Conservation (phyloP, 2,797 vertebrate genomes). For the Pampus argenteus region DNA sequence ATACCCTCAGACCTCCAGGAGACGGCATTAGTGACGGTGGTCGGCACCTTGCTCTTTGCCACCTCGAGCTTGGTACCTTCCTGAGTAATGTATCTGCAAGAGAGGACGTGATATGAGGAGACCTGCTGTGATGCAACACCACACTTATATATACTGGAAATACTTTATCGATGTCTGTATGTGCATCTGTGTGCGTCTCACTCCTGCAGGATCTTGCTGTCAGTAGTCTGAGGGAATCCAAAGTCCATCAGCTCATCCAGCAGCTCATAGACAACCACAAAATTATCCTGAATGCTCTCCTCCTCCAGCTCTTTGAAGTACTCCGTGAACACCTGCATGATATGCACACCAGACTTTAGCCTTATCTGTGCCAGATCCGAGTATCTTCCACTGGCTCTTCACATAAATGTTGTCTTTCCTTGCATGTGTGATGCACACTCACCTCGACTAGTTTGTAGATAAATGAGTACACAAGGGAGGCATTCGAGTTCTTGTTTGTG, state of each 20-base stretch:
- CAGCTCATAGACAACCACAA: conserved; percentile 94
- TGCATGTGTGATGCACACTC: conserved; percentile 46
- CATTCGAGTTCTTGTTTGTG: conserved; percentile 94
- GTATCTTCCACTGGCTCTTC: neutral
- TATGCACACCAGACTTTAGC: conserved; percentile 2
- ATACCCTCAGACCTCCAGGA: conserved; percentile 96
- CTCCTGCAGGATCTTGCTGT: conserved; percentile 97
- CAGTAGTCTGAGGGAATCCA: conserved; percentile 96
- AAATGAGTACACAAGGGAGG: conserved; percentile 92
- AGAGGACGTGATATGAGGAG: neutral
- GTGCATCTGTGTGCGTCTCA: conserved; percentile 72
- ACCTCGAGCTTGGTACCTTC: conserved; percentile 92
- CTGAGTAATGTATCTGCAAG: conserved; percentile 92
- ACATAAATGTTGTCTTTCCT: neutral
- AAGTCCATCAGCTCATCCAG: conserved; percentile 98
- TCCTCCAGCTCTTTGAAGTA: conserved; percentile 97
- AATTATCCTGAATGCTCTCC: conserved; percentile 96
- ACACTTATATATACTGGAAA: neutral
- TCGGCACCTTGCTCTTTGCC: conserved; percentile 88
- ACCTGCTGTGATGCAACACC: neutral
- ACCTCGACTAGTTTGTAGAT: conserved; percentile 96
- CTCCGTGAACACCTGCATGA: conserved; percentile 91
- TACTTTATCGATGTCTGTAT: neutral
- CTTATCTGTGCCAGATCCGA: neutral
- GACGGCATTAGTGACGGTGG: conserved; percentile 94